Base-by-base conservation (phyloP, 1,140 invertebrate genomes). In the Diabrotica virgifera region DNA sequence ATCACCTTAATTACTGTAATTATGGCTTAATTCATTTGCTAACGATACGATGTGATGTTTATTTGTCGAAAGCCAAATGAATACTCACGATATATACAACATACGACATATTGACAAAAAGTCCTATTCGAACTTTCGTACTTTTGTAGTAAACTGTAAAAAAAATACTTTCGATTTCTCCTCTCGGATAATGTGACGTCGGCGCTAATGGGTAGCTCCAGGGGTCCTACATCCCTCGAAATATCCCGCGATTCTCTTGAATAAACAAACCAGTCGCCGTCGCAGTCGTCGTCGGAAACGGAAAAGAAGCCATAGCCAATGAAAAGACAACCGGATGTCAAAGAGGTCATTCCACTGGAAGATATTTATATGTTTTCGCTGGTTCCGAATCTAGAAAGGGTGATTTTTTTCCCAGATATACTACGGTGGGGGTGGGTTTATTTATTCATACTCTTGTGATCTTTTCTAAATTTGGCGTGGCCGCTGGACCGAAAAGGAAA, bases 291-390 rank as follows among this genome's bases (percentile, higher is more conserved):
- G 68, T 67, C 71, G 71, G 71, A 72, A 72, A 40, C 71, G 71
- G 71, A 72, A 72, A 62, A 66, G 62, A 66, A 38, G 59, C 64
- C 64, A 64, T 62, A 72, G 63, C 71, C 71, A 72, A 70, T 72
- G 65, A 62, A 58, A 69, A 68, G 66, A 72, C 65, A 68, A 69
- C 71, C 71, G 71, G 71, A 72, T 70, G 71, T 70, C 69, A 72
- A 70, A 72, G 71, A 70, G 69, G 71, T 72, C 71, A 72, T 72
- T 72, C 71, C 69, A 69, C 69, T 72, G 71, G 71, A 72, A 72
- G 71, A 70, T 72, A 72, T 72, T 72, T 72, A 72, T 72, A 72
- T 70, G 67, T 72, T 72, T 70, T 70, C 60, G 69, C 64, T 63
- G 53, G 69, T 67, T 69, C 66, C 64, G 63, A 52, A 55, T 53